A percentile compares a stretch with the other conserved stretches of the same genome.
phyloP scores from a whole-genome alignment of 2,888 invertebrate genomes.

The Eristalinus sepulchralis region DNA sequence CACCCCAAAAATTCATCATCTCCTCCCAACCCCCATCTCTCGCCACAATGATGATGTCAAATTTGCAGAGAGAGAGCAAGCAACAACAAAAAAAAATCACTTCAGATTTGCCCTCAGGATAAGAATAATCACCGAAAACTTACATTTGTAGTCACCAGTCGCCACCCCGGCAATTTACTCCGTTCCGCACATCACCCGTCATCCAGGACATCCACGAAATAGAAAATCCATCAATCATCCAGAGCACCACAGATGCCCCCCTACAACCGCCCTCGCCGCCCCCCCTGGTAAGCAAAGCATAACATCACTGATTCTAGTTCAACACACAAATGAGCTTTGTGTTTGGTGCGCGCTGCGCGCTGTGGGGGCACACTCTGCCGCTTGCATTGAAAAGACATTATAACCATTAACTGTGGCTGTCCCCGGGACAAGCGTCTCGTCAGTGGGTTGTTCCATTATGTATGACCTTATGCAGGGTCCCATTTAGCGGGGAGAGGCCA shows the following conservation, averaged over 20 bases:
- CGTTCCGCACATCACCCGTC: conserved; percentile 30
- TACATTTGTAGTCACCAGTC: conserved; percentile 19
- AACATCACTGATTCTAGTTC: conserved; percentile 58
- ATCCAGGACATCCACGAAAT: conserved; percentile 18
- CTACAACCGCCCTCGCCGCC: conserved; percentile 29
- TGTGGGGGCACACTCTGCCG: not conserved
- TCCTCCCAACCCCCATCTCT: not conserved
- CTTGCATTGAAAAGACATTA: conserved; percentile 70
- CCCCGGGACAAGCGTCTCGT: not conserved
- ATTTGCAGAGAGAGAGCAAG: conserved; percentile 33
- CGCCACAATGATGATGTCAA: conserved; percentile 58
- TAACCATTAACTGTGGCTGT: conserved; percentile 49
- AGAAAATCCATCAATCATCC: conserved; percentile 67
- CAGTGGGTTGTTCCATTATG: conserved; percentile 59
- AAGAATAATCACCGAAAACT: conserved; percentile 42
- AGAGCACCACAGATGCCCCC: not conserved
- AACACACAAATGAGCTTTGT: conserved; percentile 64
- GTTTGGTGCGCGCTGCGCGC: conserved; percentile 1
- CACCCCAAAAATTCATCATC: too few species aligned
- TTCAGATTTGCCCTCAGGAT: conserved; percentile 19
- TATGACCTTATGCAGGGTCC: conserved; percentile 57
- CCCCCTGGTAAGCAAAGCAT: conserved; percentile 15
- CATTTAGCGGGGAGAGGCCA: not conserved
- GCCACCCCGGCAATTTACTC: conserved; percentile 57
- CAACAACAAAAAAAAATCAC: not conserved